These are phyloP conservation scores for Mus minutoides DNA, from an alignment of 2,797 vertebrate genomes.

Conservation along the genomic window DNA sequence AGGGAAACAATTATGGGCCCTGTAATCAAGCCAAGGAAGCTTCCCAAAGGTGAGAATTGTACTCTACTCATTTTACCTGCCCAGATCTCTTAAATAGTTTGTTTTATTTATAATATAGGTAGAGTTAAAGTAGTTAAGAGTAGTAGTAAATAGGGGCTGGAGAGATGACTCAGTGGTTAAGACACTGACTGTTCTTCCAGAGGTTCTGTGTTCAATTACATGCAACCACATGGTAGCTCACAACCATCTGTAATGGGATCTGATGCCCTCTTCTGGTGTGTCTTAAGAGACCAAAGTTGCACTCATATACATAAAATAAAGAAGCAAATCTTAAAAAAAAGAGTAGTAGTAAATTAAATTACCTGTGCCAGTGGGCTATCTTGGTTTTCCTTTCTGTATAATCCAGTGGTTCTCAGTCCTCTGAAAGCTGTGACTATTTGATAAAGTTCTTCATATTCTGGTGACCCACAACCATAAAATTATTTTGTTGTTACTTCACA, in stretches of 20 bases:
- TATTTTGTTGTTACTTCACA: neutral
- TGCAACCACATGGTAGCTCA: no score
- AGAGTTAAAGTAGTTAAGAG: conserved; percentile 4
- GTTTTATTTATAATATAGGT: neutral
- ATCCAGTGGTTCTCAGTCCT: neutral
- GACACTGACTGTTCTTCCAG: no score
- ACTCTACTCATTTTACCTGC: conserved; percentile 4
- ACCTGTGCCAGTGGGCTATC: neutral
- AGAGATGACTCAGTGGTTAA: no score
- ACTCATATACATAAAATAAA: no score
- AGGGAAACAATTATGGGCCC: neutral
- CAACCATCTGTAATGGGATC: no score
- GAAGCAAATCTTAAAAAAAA: neutral
- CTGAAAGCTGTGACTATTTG: neutral
- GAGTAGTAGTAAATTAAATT: neutral
- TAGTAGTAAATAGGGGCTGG: neutral
- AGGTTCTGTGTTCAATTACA: no score
- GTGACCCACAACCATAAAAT: neutral
- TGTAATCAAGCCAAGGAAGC: neutral
- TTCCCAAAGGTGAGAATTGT: neutral
- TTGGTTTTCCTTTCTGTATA: neutral
- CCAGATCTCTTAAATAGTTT: neutral
- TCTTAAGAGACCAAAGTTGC: no score
- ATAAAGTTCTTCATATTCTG: neutral
- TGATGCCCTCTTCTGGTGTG: no score